phyloP scores from a whole-genome alignment of 2,113 vertebrate genomes.

The Nothobranchius kuhntae region DNA sequence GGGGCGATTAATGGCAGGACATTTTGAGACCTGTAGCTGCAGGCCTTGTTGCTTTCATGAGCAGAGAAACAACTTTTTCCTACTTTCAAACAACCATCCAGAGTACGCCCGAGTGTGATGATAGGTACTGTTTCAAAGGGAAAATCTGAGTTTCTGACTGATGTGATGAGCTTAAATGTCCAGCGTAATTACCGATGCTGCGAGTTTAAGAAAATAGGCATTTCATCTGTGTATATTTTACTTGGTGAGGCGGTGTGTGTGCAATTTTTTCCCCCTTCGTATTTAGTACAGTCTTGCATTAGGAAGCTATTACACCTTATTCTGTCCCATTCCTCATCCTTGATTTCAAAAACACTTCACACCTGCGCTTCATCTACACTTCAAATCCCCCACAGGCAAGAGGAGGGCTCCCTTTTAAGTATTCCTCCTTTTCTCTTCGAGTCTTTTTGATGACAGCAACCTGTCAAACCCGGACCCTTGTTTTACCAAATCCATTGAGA shows the following conservation, averaged over 20 bases:
- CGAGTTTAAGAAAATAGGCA: slow-evolving; percentile 21
- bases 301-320: slow-evolving; percentile 45
- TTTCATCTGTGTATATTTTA: slow-evolving; percentile 33
- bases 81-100: slow-evolving; percentile 32
- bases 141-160: slow-evolving; percentile 24
- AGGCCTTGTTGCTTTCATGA: slow-evolving; percentile 37
- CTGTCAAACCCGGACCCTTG: slow-evolving; percentile 32
- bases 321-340: slow-evolving; percentile 40
- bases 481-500: slow-evolving; percentile 37
- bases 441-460: slow-evolving; percentile 38
- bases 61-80: slow-evolving; percentile 42
- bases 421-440: slow-evolving; percentile 34
- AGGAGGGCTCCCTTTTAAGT: slow-evolving; percentile 38
- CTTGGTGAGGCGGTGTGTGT: slow-evolving; percentile 19
- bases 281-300: slow-evolving; percentile 29
- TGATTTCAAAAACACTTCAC: slow-evolving; percentile 54
- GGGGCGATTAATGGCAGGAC: slow-evolving; percentile 28
- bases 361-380: slow-evolving; percentile 71
- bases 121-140: slow-evolving; percentile 38
- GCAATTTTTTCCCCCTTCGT: slow-evolving; percentile 9
- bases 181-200: slow-evolving; percentile 53
- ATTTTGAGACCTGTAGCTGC: slow-evolving; percentile 27
- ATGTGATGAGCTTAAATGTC: slow-evolving; percentile 43
- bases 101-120: slow-evolving; percentile 31
- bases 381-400: slow-evolving; percentile 53